phyloP scores from a whole-genome alignment of 2,888 invertebrate genomes.

The Temnothorax ravouxi region DNA sequence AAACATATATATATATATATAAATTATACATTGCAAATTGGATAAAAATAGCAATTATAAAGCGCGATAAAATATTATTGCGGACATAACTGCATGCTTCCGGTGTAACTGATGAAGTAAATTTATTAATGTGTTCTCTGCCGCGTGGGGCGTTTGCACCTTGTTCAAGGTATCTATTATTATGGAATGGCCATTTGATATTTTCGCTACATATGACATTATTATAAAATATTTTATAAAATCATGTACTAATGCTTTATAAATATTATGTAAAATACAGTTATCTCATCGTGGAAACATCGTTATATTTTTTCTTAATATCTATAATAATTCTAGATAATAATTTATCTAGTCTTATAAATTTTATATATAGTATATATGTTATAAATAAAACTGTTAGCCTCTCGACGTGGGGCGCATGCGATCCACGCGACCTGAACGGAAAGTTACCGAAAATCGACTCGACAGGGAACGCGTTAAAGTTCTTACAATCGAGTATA shows the following conservation, averaged over 20 bases:
- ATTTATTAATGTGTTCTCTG: not conserved
- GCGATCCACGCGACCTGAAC: not conserved
- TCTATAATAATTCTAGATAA: not conserved
- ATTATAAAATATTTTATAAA: conserved; percentile 2
- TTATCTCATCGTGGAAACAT: not conserved
- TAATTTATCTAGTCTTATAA: not conserved
- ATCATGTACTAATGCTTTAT: not conserved
- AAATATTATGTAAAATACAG: not conserved
- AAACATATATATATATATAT: not conserved
- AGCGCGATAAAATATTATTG: not conserved
- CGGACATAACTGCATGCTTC: not conserved
- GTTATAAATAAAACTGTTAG: conserved; percentile 1
- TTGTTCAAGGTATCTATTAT: not conserved
- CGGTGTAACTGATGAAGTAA: not conserved
- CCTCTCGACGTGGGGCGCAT: no score
- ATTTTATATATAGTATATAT: not conserved
- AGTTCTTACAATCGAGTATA: not conserved
- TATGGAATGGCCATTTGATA: not conserved
- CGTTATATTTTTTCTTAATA: not conserved
- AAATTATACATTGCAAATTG: not conserved
- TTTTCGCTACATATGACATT: not conserved
- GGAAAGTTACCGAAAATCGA: conserved; percentile 12
- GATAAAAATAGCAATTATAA: not conserved
- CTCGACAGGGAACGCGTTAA: not conserved
- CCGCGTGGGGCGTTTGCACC: not conserved